Conservation (phyloP, 2,113 vertebrate genomes). For the Psophia crepitans region DNA sequence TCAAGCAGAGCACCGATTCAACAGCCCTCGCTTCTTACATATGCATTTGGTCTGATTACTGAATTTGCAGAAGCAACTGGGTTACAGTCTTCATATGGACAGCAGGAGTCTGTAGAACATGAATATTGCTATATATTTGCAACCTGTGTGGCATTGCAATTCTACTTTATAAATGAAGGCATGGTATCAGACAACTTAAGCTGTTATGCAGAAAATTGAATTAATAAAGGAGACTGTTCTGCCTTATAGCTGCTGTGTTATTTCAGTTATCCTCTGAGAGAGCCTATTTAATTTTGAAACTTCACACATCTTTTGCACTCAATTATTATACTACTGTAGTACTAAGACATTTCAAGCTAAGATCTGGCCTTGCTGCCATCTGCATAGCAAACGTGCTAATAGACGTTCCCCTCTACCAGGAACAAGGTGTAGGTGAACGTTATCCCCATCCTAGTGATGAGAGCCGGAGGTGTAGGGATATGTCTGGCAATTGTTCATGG, state of each 20-base stretch:
- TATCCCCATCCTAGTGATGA: neutral
- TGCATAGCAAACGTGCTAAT: neutral
- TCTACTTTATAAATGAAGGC: neutral
- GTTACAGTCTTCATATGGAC: neutral
- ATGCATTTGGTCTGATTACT: constrained; percentile 23
- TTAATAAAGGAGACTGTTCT: neutral
- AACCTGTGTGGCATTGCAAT: neutral
- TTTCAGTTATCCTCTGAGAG: neutral
- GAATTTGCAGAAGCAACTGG: neutral
- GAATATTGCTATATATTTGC: neutral
- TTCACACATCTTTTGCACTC: neutral
- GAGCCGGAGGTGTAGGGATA: neutral
- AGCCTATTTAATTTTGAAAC: neutral
- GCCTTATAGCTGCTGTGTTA: neutral
- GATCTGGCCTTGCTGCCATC: neutral
- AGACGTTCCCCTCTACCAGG: neutral
- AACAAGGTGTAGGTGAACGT: neutral
- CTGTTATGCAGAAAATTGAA: neutral
- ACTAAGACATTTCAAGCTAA: neutral
- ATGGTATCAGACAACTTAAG: neutral
- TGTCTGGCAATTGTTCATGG: neutral
- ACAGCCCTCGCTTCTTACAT: neutral
- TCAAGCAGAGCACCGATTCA: neutral
- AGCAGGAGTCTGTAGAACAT: neutral
- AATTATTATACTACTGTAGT: neutral